Base-by-base conservation (phyloP, 2,113 vertebrate species). In the Brachypodius melanocephalos region DNA sequence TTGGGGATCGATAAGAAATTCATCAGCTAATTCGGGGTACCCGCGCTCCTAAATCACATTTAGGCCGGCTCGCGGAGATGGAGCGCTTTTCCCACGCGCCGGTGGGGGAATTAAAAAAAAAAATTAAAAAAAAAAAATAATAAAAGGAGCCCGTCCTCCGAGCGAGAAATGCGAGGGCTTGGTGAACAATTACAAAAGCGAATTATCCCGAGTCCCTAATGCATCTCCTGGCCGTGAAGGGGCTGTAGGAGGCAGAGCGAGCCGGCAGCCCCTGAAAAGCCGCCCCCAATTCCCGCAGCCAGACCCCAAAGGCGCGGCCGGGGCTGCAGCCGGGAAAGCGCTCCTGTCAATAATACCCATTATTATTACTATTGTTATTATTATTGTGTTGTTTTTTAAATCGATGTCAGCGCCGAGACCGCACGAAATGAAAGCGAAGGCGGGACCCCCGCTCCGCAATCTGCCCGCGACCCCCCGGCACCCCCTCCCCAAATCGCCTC, bases 181-280 rank as follows among this genome's bases (percentile, higher is more conserved):
- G 85, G 55, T 78, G 90, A 91, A 22, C 85, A 88, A 95, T 95
- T 90, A 90, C 93, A 88, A 91, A 95, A 94, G 88, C n/a, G 82
- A 94, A 91, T 93, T 90, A 88, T 24, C 48, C 52, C 79, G 25
- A 75, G 81, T 88, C 90, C 88, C 66, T 45, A 28, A 80, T 8
- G 90, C 85, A 4, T 43, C 85, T 38, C 38, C 8, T 38, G 38
- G 38, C 38, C 38, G 38, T 38, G 38, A 38, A 38, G 38, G 10
- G 38, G 38, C 38, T 38, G 38, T 38, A 10, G 10, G 10, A 38
- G 10, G 38, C 38, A 38, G 8, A 38, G 38, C 38, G 38, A 38
- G 38, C 38, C n/a, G n/a, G n/a, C 54, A 67, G 74, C 65, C 17
- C n/a, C 25, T 13, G 78, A 36, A 78, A 62, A 89, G 43, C 79